A percentile compares a stretch with the other conserved stretches of the same genome.
Evolutionary conservation across 2,888 invertebrate genomes (phyloP).

Genomic region (Melieria omissa): DNA sequence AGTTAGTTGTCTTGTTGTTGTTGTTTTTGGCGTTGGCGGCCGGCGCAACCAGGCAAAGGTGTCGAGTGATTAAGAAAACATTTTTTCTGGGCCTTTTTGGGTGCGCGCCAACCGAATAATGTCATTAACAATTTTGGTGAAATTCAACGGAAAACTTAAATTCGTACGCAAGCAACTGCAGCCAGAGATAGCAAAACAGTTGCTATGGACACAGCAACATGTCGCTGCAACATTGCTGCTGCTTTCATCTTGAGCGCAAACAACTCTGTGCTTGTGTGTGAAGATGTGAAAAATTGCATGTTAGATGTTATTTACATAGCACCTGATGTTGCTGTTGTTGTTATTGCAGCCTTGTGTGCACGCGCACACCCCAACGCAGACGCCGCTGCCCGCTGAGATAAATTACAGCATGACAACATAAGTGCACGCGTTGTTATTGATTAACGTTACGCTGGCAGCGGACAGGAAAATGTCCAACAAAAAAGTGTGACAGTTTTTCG

Average conservation of each 20-base stretch:
- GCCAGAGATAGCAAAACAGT: constrained; percentile 10
- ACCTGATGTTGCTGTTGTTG: no score
- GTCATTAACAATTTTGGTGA: constrained; percentile 27
- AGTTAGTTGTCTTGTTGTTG: not conserved
- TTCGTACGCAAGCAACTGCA: constrained; percentile 10
- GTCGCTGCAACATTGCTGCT: not conserved
- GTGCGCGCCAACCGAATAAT: constrained; percentile 1
- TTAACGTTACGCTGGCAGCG: no score
- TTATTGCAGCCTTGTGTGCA: no score
- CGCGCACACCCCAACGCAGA: no score
- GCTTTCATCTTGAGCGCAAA: not conserved
- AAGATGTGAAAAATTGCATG: not conserved
- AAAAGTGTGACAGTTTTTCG: no score
- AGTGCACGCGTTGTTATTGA: no score
- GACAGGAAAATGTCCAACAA: no score
- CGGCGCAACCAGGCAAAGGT: not conserved
- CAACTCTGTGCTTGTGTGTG: not conserved
- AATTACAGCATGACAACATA: no score
- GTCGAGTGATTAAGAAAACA: constrained; percentile 10
- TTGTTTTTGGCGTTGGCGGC: no score
- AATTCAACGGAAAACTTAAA: constrained; percentile 14
- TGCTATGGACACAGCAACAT: not conserved
- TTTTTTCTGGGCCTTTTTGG: not conserved
- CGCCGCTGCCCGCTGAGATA: no score
- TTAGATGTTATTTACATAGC: no score